Conservation (phyloP, 2,113 vertebrate species). For the Pangasianodon hypophthalmus region DNA sequence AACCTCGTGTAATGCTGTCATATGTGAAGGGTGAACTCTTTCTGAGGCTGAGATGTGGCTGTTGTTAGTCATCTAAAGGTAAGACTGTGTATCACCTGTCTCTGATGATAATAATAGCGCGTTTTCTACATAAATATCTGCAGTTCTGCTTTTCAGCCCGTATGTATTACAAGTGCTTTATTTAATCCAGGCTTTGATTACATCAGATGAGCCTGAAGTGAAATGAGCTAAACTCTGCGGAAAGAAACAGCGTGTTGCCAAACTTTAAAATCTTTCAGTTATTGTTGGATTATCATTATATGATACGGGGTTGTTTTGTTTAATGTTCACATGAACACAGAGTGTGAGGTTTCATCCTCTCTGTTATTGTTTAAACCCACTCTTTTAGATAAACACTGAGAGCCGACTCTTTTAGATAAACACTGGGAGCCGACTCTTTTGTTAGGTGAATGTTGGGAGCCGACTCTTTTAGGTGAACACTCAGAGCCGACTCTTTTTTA, state of each 20-base stretch:
- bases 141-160: neutral
- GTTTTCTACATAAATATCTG: neutral
- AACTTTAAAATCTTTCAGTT: neutral
- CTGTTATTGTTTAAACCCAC: neutral
- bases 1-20: neutral
- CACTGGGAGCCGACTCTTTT: neutral
- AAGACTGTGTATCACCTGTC: neutral
- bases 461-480: neutral
- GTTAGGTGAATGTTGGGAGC: neutral
- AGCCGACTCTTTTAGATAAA: neutral
- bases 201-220: neutral
- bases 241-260: neutral
- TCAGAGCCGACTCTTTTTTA: neutral
- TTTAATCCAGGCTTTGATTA: neutral
- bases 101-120: neutral
- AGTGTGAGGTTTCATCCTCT: neutral
- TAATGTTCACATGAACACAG: neutral
- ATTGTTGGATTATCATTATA: neutral
- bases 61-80: slow-evolving; percentile 1
- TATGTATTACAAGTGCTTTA: neutral
- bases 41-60: neutral
- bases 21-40: neutral
- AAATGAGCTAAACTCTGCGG: neutral
- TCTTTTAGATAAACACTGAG: neutral
- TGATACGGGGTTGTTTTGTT: neutral